Conservation (phyloP, 1,140 invertebrate genomes). For the Helicoverpa zea region DNA sequence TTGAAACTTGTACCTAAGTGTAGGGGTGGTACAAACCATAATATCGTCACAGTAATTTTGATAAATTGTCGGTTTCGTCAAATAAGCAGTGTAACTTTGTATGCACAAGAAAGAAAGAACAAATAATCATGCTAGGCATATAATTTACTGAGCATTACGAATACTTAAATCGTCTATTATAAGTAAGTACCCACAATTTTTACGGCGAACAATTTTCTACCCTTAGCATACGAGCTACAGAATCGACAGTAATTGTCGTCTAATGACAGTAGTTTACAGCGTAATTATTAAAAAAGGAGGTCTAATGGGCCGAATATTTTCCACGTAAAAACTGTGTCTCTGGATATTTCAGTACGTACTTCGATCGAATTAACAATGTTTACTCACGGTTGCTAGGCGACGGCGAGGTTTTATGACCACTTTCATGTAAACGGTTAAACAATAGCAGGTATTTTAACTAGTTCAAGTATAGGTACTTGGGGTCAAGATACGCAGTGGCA, state of each 20-base stretch:
- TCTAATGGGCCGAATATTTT: constrained; percentile 10
- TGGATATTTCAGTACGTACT: constrained; percentile 39
- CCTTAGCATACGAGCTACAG: not conserved
- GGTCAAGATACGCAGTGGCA: not conserved
- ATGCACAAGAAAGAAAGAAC: too few species aligned
- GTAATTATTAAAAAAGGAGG: not conserved
- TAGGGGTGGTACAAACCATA: too few species aligned
- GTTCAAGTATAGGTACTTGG: constrained; percentile 4
- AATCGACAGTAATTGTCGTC: not conserved
- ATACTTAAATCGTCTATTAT: too few species aligned
- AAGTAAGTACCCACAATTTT: not conserved
- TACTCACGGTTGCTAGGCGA: constrained; percentile 58
- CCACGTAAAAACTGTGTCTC: not conserved
- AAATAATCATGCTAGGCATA: too few species aligned
- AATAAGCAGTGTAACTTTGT: too few species aligned
- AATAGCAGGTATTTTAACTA: constrained; percentile 36
- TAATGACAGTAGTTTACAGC: constrained; percentile 21
- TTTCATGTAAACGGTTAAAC: constrained; percentile 39
- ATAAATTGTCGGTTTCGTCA: too few species aligned
- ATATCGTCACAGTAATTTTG: too few species aligned
- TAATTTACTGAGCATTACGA: too few species aligned
- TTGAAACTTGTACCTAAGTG: constrained; percentile 48
- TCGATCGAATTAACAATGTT: constrained; percentile 58
- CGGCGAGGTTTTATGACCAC: constrained; percentile 54
- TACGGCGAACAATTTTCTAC: not conserved